A percentile compares a stretch with the other conserved stretches of the same genome.
phyloP scores from a whole-genome alignment of 2,888 invertebrate species.

The Drosophila imparisetae region DNA sequence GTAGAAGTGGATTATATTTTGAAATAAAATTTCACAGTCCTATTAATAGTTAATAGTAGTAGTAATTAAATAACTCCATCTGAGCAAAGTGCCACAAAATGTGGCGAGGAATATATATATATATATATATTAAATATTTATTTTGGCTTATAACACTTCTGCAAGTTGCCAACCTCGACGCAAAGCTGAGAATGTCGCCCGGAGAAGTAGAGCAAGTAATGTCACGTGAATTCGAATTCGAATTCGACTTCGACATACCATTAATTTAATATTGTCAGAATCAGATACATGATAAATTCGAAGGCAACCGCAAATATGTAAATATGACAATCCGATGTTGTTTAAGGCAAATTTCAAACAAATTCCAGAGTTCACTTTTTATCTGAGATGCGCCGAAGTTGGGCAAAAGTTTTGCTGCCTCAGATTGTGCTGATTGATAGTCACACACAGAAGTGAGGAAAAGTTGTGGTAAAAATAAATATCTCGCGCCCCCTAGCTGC shows the following conservation, averaged over 20 bases:
- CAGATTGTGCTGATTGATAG: slow-evolving; percentile 61
- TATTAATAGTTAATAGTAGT: neutral
- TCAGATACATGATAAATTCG: slow-evolving; percentile 23
- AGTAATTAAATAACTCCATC: neutral
- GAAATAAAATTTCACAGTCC: neutral
- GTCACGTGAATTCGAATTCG: slow-evolving; percentile 14
- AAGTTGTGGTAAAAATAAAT: slow-evolving; percentile 41
- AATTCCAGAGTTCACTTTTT: slow-evolving; percentile 14
- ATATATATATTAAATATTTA: neutral
- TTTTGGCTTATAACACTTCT: neutral
- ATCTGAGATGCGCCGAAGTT: slow-evolving; percentile 18
- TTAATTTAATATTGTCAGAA: slow-evolving; percentile 37
- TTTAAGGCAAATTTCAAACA: slow-evolving; percentile 23
- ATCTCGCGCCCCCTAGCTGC: slow-evolving; percentile 17
- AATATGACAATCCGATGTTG: slow-evolving; percentile 39
- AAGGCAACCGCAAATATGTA: slow-evolving; percentile 28
- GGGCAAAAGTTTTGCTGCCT: slow-evolving; percentile 40
- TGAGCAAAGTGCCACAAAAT: neutral
- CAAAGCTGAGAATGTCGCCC: neutral
- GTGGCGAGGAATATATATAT: neutral
- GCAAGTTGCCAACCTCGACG: neutral
- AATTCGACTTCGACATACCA: slow-evolving; percentile 22
- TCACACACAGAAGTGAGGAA: slow-evolving; percentile 15
- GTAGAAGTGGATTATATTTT: neutral
- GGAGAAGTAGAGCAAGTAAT: neutral